Evolutionary conservation across 2,888 invertebrate genomes (phyloP).

Genomic region (Esperia sulphurella): DNA sequence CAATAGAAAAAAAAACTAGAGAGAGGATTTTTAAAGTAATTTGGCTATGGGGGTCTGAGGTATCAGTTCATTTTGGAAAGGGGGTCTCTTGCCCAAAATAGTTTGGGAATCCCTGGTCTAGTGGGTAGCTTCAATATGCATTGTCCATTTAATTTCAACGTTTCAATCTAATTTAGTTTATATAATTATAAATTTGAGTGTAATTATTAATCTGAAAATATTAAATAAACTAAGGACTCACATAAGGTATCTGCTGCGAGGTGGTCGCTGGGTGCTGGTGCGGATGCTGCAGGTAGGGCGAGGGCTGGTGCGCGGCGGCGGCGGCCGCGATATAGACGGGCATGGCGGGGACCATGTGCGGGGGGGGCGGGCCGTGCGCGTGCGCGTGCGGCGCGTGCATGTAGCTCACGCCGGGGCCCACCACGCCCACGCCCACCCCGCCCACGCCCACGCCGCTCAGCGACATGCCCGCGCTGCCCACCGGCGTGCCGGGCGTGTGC

Average conservation of each 20-base stretch:
- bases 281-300: constrained; percentile 47
- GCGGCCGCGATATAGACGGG: constrained; percentile 64
- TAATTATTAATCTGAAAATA: too few species aligned
- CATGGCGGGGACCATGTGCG: constrained; percentile 64
- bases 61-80: too few species aligned
- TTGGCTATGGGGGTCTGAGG: too few species aligned
- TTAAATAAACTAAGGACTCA: too few species aligned
- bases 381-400: constrained; percentile 74
- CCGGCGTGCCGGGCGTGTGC: constrained; percentile 91
- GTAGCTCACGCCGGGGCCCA: constrained; percentile 72
- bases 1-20: too few species aligned
- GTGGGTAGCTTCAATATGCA: too few species aligned
- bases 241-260: constrained; percentile 4
- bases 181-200: too few species aligned
- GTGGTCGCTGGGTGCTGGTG: constrained; percentile 63
- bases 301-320: constrained; percentile 63
- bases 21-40: too few species aligned
- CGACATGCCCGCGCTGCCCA: constrained; percentile 30
- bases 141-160: too few species aligned
- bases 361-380: constrained; percentile 65
- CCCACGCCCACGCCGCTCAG: constrained; percentile 51
- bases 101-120: too few species aligned
- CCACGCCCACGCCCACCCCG: constrained; percentile 55
- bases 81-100: too few species aligned
- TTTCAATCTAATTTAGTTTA: too few species aligned